Percentiles rank a stretch among this genome's conserved stretches.
phyloP scores from a whole-genome alignment of 2,888 invertebrate genomes.

The Thymelicus acteon region DNA sequence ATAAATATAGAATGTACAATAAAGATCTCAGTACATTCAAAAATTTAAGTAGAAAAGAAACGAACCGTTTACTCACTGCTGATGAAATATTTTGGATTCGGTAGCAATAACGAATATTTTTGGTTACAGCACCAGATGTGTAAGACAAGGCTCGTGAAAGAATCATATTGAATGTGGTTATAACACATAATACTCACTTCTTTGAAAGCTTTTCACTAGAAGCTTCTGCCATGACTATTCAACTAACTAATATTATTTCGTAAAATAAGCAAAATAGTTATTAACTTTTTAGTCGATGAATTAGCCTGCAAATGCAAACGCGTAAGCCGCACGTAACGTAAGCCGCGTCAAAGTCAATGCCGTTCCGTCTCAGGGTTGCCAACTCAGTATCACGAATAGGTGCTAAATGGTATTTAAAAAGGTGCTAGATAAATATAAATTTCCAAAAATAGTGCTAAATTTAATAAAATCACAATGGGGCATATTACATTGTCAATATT shows the following conservation, averaged over 20 bases:
- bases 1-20: constrained; percentile 30
- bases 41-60: constrained; percentile 46
- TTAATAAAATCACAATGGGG: no score
- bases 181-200: constrained; percentile 85
- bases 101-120: constrained; percentile 53
- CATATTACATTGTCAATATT: no score
- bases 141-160: constrained; percentile 54
- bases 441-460: no score
- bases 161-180: constrained; percentile 55
- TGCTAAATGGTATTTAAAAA: no score
- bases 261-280: not conserved
- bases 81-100: constrained; percentile 60
- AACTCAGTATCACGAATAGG: no score
- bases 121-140: constrained; percentile 49
- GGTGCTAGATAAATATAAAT: no score
- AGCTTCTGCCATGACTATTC: constrained; percentile 82
- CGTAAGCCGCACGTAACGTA: no score
- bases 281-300: no score
- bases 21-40: constrained; percentile 35
- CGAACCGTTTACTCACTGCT: constrained; percentile 72
- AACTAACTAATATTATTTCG: constrained; percentile 12
- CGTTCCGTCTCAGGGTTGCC: no score
- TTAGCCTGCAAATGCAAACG: no score
- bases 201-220: constrained; percentile 86
- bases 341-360: no score